Base-by-base conservation (phyloP, 2,888 invertebrate genomes). In the Scrobipalpa atriplicella region DNA sequence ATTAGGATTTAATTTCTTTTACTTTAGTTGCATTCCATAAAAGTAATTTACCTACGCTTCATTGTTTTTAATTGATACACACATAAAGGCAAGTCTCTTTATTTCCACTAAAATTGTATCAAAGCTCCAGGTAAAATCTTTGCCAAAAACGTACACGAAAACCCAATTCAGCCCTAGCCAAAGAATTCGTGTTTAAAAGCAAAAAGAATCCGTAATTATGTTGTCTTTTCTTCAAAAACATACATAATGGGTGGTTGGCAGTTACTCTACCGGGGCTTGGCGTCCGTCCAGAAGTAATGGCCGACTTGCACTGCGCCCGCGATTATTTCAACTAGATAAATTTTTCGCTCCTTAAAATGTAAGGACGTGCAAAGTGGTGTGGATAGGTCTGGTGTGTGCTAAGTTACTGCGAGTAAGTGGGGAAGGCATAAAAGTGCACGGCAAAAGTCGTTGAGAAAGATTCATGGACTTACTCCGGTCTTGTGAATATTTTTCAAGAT, bases 271-370 rank as follows among this genome's bases (percentile, higher is more conserved):
- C 73, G 75, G 79, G 74, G 76, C 76, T 81, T 89, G 89, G 89
- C 88, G 71, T 64, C 70, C 70, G 72, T 87, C 88, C 88, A 88
- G 84, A 77, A 80, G 77, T 81, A 84, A 86, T 84, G 81, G 81
- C 74, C 78, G 76, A 78, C 77, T 80, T 81, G 78, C 78, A 62
- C 56, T 54, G 56, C 56, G 64, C 61, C 43, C 68, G 76, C 84
- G 82, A 86, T 87, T 87, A 87, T 84, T 89, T 86, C 87, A 80
- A 82, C 84, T 84, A 87, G 82, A 89, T 88, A 89, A 84, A 89
- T 88, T 84, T 82, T 80, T 79, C 78, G 81, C 85, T 84, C 79
- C 84, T 87, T 86, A 83, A 85, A 68, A 85, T 80, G 79, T 80
- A 83, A 85, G 79, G 79, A 86, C 81, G 84, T 81, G 83, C 75